Conservation (phyloP, 2,797 vertebrate species). For the Helostoma temminkii region DNA sequence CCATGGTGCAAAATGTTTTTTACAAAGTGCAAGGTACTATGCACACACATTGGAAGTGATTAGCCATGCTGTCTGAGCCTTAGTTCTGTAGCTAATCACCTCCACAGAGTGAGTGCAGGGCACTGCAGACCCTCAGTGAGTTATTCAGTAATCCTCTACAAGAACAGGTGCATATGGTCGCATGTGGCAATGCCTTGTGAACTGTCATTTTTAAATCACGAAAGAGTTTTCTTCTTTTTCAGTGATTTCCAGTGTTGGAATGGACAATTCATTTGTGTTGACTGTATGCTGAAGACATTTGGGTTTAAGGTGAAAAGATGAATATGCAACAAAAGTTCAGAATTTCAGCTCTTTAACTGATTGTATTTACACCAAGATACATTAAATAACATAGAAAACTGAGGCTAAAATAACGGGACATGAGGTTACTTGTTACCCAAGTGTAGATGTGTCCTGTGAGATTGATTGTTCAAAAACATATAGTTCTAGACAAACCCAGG, state of each 20-base stretch:
- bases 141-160: neutral
- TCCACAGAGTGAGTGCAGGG: constrained; percentile 15
- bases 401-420: no score
- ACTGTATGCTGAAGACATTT: no score
- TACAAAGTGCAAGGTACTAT: neutral
- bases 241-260: neutral
- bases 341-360: no score
- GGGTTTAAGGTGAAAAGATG: no score
- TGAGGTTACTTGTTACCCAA: no score
- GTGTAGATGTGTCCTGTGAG: no score
- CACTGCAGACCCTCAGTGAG: neutral
- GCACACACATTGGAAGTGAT: constrained; percentile 20
- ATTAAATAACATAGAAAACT: no score
- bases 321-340: no score
- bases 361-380: no score
- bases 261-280: no score
- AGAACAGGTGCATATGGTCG: constrained; percentile 16
- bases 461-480: no score
- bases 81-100: constrained; percentile 30
- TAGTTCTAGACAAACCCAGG: no score
- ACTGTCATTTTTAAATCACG: neutral
- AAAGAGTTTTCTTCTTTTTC: neutral
- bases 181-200: neutral
- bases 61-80: constrained; percentile 37
- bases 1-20: constrained; percentile 6